phyloP scores from a whole-genome alignment of 2,888 invertebrate genomes.

The Cephus pulcher region DNA sequence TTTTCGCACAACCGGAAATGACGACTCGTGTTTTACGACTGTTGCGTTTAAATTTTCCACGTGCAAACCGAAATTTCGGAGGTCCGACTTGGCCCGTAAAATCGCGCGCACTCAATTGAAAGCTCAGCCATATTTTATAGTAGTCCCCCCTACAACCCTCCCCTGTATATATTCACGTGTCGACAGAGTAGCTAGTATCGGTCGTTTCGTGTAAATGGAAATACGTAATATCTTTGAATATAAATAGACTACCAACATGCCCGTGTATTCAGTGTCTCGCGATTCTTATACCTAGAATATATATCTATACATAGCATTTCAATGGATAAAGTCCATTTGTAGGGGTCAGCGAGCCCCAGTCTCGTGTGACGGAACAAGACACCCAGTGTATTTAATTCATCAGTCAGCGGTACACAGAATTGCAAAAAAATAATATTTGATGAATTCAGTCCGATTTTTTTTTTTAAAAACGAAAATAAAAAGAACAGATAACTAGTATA shows the following conservation, averaged over 20 bases:
- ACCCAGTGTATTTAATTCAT: too few species aligned
- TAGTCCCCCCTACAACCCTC: background rate
- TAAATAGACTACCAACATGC: too few species aligned
- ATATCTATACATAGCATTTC: too few species aligned
- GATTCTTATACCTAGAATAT: too few species aligned
- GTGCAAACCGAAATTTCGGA: background rate
- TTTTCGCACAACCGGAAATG: conserved; percentile 18
- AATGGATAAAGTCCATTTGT: too few species aligned
- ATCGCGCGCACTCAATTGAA: conserved; percentile 40
- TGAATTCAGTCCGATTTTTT: too few species aligned
- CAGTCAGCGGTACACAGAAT: background rate
- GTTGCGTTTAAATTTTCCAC: background rate
- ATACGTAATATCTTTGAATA: background rate
- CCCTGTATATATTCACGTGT: background rate
- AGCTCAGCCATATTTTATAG: conserved; percentile 38
- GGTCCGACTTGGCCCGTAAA: conserved; percentile 30
- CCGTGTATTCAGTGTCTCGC: too few species aligned
- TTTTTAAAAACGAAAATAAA: too few species aligned
- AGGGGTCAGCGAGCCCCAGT: too few species aligned
- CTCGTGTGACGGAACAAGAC: too few species aligned
- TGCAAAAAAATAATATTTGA: too few species aligned
- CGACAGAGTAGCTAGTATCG: background rate
- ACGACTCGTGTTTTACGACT: background rate
- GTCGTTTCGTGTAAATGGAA: background rate
- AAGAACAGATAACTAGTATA: too few species aligned